Evolutionary conservation across 2,113 vertebrate species (phyloP).

Genomic region (Plestiodon gilberti): DNA sequence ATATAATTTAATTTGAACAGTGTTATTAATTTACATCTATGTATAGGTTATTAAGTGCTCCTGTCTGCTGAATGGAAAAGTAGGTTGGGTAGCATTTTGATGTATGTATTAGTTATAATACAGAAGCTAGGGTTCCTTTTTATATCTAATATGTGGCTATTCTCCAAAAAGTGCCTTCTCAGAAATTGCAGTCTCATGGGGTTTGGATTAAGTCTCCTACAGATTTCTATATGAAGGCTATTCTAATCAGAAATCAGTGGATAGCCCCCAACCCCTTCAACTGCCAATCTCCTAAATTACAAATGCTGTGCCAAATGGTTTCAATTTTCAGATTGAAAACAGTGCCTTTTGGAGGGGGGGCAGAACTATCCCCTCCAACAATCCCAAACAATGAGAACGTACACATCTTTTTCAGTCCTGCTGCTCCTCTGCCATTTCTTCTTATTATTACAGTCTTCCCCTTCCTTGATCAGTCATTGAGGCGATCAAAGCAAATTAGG

Average conservation of each 20-base stretch:
- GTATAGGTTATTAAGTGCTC: slow-evolving; percentile 51
- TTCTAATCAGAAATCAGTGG: neutral
- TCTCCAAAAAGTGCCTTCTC: slow-evolving; percentile 28
- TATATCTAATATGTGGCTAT: slow-evolving; percentile 41
- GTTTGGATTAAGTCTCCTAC: neutral
- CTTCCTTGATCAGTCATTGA: too few species aligned
- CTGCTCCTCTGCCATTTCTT: too few species aligned
- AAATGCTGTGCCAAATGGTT: neutral
- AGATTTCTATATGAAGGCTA: neutral
- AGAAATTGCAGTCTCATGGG: neutral
- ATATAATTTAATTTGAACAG: slow-evolving; percentile 48
- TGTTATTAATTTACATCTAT: slow-evolving; percentile 56
- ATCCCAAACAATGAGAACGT: neutral
- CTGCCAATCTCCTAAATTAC: slow-evolving; percentile 11
- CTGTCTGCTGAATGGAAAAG: slow-evolving; percentile 47
- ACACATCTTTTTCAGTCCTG: neutral
- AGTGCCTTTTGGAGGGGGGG: neutral
- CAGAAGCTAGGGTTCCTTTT: slow-evolving; percentile 26
- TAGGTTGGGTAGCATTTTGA: slow-evolving; percentile 51
- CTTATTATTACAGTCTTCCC: neutral
- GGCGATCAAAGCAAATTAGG: too few species aligned
- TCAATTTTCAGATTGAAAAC: slow-evolving; percentile 5
- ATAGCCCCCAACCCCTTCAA: neutral
- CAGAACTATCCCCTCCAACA: neutral
- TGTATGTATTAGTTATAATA: slow-evolving; percentile 56